Conservation (phyloP, 1,140 invertebrate genomes). For the Antheraea mylitta region DNA sequence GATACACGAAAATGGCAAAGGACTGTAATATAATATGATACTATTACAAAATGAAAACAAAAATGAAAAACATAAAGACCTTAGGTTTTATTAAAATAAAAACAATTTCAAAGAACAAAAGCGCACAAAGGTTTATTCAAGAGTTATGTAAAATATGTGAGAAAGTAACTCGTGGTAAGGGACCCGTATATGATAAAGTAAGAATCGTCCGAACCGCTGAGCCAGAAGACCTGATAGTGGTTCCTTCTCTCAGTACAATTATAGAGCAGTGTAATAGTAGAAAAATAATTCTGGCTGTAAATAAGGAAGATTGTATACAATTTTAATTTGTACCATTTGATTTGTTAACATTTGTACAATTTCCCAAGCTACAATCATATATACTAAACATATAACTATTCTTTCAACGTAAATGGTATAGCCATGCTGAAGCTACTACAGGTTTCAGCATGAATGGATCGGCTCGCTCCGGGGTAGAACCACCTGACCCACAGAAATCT, state of each 20-base stretch:
- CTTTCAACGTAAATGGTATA: too few species aligned
- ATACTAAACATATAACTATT: too few species aligned
- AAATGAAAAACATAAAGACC: not conserved
- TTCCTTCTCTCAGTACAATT: slow-evolving; percentile 20
- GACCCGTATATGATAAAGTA: slow-evolving; percentile 26
- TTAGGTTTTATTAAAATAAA: not conserved
- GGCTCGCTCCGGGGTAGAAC: too few species aligned
- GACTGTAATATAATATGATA: not conserved
- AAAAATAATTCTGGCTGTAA: too few species aligned
- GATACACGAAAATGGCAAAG: not conserved
- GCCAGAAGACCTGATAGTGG: slow-evolving; percentile 29
- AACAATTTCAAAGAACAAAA: not conserved
- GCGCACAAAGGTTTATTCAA: slow-evolving; percentile 14
- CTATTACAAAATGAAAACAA: not conserved
- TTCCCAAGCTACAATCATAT: too few species aligned
- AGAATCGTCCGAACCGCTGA: slow-evolving; percentile 27
- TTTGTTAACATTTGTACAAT: too few species aligned
- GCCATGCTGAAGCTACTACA: too few species aligned
- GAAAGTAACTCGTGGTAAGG: slow-evolving; percentile 25
- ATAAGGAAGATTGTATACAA: too few species aligned
- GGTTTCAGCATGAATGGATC: too few species aligned
- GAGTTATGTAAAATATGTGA: slow-evolving; percentile 24
- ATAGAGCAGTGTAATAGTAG: slow-evolving; percentile 5
- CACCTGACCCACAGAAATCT: too few species aligned
- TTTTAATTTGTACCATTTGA: too few species aligned